Percentiles rank a stretch among this genome's conserved stretches.
Conservation (phyloP, 1,140 invertebrate species). For the Aphaenogaster floridana region DNA sequence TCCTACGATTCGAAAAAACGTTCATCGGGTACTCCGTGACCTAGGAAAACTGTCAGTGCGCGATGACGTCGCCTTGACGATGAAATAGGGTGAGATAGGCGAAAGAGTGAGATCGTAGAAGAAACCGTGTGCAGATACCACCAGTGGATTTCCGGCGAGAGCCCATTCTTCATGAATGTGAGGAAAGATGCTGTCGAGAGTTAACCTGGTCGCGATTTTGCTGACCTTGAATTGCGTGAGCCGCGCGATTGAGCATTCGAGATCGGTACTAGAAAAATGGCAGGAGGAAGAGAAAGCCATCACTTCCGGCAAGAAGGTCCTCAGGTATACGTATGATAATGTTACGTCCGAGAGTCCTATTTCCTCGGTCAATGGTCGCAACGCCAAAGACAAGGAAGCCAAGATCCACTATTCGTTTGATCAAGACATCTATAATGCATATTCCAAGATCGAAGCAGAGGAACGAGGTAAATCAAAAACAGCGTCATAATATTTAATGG, state of each 20-base stretch:
- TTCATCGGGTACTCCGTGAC: not conserved
- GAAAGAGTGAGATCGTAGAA: conserved; percentile 28
- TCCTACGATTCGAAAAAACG: not conserved
- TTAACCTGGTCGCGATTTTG: conserved; percentile 80
- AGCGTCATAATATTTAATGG: not conserved
- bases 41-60: not conserved
- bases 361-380: not conserved
- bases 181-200: conserved; percentile 78
- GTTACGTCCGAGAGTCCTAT: conserved; percentile 27
- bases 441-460: conserved; percentile 40
- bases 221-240: conserved; percentile 72
- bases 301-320: conserved; percentile 7
- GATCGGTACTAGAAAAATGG: not conserved
- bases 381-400: not conserved
- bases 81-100: conserved; percentile 35
- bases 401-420: not conserved
- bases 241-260: conserved; percentile 60
- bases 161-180: conserved; percentile 55
- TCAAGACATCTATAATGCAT: not conserved
- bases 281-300: conserved; percentile 8
- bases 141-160: conserved; percentile 17
- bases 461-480: conserved; percentile 57
- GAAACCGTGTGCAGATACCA: conserved; percentile 4
- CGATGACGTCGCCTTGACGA: conserved; percentile 35
- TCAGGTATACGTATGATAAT: conserved; percentile 53